A percentile compares a stretch with the other conserved stretches of the same genome.
phyloP scores from a whole-genome alignment of 2,113 vertebrate genomes.

The Physeter macrocephalus region DNA sequence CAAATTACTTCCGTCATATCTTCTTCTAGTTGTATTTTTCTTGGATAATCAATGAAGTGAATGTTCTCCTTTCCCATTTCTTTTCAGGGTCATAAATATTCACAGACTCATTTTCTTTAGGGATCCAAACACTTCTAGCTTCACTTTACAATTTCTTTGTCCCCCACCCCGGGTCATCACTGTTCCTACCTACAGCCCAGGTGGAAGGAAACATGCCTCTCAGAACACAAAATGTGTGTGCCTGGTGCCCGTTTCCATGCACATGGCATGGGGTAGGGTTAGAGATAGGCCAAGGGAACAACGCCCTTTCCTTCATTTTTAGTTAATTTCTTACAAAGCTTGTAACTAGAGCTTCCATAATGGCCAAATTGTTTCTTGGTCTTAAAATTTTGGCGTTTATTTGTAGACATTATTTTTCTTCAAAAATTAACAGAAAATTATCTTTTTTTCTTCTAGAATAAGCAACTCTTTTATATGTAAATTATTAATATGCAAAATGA shows the following conservation, averaged over 20 bases:
- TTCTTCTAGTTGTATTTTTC: background rate
- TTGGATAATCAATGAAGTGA: background rate
- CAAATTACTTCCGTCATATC: background rate
- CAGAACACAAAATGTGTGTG: background rate
- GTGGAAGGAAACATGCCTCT: background rate
- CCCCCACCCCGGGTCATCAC: background rate
- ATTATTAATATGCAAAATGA: background rate
- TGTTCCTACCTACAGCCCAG: background rate
- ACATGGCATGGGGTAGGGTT: too few relatives aligned
- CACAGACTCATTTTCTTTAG: background rate
- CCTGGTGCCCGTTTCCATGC: background rate
- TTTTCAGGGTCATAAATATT: background rate
- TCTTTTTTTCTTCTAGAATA: constrained; percentile 17
- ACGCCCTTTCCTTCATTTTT: background rate
- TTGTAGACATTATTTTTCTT: constrained; percentile 4
- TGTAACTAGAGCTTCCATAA: background rate
- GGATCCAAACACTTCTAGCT: background rate
- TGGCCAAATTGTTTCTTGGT: background rate
- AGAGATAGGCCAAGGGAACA: background rate
- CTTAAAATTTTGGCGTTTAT: background rate
- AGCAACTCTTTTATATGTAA: background rate
- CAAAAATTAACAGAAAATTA: constrained; percentile 5
- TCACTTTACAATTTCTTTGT: background rate
- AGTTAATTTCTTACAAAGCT: background rate
- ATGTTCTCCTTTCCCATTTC: background rate